A percentile compares a stretch with the other conserved stretches of the same genome.
These are phyloP conservation scores for Urechis unicinctus DNA, from an alignment of 2,888 invertebrate species.

Conservation along the genomic window DNA sequence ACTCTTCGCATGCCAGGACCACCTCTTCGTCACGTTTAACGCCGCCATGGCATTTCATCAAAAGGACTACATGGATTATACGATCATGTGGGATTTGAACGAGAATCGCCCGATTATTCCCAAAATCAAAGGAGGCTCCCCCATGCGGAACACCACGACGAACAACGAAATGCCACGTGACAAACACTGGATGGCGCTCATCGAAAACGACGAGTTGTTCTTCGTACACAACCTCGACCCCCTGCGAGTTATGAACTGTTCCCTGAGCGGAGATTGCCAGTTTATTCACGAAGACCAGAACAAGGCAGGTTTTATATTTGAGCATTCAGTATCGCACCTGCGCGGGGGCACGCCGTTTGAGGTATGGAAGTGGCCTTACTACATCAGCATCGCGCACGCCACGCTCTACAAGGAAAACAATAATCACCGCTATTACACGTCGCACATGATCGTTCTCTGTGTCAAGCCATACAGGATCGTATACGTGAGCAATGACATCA, in stretches of 20 bases:
- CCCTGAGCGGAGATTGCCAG: constrained; percentile 18
- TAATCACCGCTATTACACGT: constrained; percentile 22
- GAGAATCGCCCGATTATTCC: constrained; percentile 24
- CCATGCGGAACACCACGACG: constrained; percentile 24
- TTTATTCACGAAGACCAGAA: constrained; percentile 21
- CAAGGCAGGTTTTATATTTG: constrained; percentile 21
- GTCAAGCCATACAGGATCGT: constrained; percentile 24
- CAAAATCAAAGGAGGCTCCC: constrained; percentile 23
- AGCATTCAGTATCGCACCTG: constrained; percentile 20
- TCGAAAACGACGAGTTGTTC: constrained; percentile 18
- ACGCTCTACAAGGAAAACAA: constrained; percentile 24
- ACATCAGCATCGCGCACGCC: constrained; percentile 25
- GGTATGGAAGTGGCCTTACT: constrained; percentile 23
- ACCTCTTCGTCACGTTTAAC: constrained; percentile 24
- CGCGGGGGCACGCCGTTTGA: constrained; percentile 29
- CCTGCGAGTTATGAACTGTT: constrained; percentile 23
- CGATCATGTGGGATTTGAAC: constrained; percentile 24
- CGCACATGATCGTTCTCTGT: constrained; percentile 24
- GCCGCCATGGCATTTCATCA: constrained; percentile 22
- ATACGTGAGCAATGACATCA: constrained; percentile 23
- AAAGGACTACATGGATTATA: constrained; percentile 21
- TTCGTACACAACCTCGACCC: constrained; percentile 31
- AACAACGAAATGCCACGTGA: constrained; percentile 26
- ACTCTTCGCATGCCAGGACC: constrained; percentile 17
- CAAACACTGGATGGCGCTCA: constrained; percentile 27